Evolutionary conservation across 1,140 invertebrate genomes (phyloP).

Genomic region (Campodea augens): DNA sequence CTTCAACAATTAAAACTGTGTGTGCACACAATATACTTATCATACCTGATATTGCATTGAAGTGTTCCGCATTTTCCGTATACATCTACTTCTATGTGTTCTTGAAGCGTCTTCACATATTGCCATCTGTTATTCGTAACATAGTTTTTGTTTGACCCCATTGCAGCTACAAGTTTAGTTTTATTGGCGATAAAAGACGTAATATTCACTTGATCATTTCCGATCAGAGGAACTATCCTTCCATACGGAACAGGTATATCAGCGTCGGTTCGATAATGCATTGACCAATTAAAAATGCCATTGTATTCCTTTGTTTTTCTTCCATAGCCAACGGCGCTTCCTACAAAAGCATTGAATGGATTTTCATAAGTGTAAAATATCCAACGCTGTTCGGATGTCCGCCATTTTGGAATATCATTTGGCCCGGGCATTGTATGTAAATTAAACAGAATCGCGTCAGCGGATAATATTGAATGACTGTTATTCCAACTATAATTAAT

Average conservation of each 20-base stretch:
- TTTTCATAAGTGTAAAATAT: conserved; percentile 39
- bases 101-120: conserved; percentile 34
- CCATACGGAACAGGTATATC: conserved; percentile 49
- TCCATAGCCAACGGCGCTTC: conserved; percentile 12
- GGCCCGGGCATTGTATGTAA: conserved; percentile 26
- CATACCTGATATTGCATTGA: no score
- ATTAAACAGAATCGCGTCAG: conserved; percentile 36
- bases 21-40: no score
- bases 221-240: conserved; percentile 24
- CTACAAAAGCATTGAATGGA: conserved; percentile 30
- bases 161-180: conserved; percentile 28
- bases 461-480: no score
- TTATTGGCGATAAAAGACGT: background rate
- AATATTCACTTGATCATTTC: conserved; percentile 1
- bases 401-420: conserved; percentile 20
- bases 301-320: conserved; percentile 27
- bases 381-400: conserved; percentile 31
- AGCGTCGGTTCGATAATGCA: conserved; percentile 46
- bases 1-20: no score
- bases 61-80: conserved; percentile 32
- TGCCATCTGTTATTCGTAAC: conserved; percentile 30
- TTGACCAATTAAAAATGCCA: conserved; percentile 51
- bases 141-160: conserved; percentile 40
- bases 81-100: conserved; percentile 32
- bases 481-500: no score